Evolutionary conservation across 1,140 invertebrate genomes (phyloP).

Genomic region (Polypedilum pembai): DNA sequence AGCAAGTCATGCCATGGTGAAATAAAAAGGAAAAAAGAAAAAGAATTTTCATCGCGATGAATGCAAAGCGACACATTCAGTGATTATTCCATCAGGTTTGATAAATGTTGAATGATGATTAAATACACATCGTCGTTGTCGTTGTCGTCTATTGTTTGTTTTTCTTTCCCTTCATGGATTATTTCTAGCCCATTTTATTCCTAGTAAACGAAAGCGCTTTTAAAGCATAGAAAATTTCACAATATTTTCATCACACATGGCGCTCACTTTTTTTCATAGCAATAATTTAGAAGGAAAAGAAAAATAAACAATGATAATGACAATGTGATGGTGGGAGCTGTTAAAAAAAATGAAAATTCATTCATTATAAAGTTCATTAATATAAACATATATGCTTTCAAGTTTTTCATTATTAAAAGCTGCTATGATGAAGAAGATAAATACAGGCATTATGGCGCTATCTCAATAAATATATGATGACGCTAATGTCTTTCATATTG

Average conservation of each 20-base stretch:
- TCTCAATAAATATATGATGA: background rate
- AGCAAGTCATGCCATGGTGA: too few relatives aligned
- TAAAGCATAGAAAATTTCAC: background rate
- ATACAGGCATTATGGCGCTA: background rate
- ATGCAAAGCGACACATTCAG: slow-evolving; percentile 32
- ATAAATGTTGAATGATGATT: slow-evolving; percentile 17
- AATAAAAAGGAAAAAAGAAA: too few relatives aligned
- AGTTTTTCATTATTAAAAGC: too few relatives aligned
- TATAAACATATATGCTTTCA: background rate
- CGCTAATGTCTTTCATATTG: background rate
- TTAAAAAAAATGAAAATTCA: background rate
- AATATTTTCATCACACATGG: background rate
- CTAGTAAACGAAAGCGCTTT: background rate
- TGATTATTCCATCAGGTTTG: slow-evolving; percentile 15
- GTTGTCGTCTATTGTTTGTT: too few relatives aligned
- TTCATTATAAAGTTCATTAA: slow-evolving; percentile 23
- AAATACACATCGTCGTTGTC: background rate
- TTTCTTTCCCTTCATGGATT: background rate
- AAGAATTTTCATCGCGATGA: slow-evolving; percentile 36
- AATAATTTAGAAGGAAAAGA: background rate
- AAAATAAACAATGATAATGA: background rate
- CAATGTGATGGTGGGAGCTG: too few relatives aligned
- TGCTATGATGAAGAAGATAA: background rate
- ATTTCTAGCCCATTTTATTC: background rate
- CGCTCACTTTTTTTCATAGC: background rate